Evolutionary conservation across 2,113 vertebrate genomes (phyloP).

Genomic region (Isurus oxyrinchus): DNA sequence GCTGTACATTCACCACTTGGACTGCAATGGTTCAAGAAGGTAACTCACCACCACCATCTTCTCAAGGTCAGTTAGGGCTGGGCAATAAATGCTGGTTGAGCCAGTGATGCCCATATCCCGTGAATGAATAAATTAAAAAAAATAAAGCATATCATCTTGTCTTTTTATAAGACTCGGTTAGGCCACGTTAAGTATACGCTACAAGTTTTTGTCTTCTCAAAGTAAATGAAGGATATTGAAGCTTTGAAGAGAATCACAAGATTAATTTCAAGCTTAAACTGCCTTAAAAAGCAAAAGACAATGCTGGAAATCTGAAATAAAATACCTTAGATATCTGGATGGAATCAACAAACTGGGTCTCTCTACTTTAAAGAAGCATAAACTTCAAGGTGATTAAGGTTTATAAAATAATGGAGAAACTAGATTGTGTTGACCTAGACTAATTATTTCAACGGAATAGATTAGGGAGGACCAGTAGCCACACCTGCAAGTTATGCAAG

Average conservation of each 20-base stretch:
- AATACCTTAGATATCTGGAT: not conserved
- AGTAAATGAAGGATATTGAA: not conserved
- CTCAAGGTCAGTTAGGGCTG: no score
- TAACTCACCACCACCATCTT: no score
- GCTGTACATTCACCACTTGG: no score
- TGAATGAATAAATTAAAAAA: no score
- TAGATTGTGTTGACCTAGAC: not conserved
- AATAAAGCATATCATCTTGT: not conserved
- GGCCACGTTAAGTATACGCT: not conserved
- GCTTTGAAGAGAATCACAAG: not conserved
- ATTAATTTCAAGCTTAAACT: not conserved
- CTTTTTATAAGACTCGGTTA: not conserved
- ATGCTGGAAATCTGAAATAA: no score
- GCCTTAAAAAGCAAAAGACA: not conserved
- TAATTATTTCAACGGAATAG: not conserved
- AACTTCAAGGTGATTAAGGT: not conserved
- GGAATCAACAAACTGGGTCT: not conserved
- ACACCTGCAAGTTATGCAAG: constrained; percentile 7
- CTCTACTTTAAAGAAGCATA: not conserved
- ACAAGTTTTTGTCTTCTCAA: not conserved
- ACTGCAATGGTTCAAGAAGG: no score
- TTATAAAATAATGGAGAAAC: not conserved
- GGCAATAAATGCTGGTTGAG: no score
- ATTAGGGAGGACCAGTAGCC: not conserved
- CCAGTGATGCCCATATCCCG: no score